Base-by-base conservation (phyloP, 2,888 invertebrate species). In the Nephrotoma appendiculata region DNA sequence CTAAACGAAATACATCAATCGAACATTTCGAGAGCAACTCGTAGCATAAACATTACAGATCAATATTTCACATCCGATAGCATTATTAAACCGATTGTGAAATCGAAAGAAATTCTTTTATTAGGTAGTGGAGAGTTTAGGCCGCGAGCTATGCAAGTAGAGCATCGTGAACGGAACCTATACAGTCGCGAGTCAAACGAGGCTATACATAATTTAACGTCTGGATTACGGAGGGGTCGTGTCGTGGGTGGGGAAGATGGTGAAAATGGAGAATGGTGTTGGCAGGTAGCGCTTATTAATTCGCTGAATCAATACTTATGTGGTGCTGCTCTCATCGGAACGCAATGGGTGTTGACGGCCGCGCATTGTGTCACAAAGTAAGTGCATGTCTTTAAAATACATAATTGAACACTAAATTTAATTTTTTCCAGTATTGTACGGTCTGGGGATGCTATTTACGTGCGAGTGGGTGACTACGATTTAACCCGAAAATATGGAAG, bases 291-390 rank as follows among this genome's bases (percentile, higher is more conserved):
- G 0, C 93, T 98, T 88, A 98, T 98, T 91, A 98, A 98, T 92
- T 96, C 97, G 0, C 93, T 97, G 87, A 98, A 98, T 92, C 98
- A 98, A 92, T 98, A 98, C 92, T 93, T 98, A 83, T 98, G 98
- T 90, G 98, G 98, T 6, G 98, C 97, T 19, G 98, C 98, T 2
- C 94, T 98, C 12, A 97, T 98, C 89, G 98, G 98, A 87, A 97
- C 97, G 0, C 97, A 98, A 91, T 98, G 98, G 98, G 97, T 97
- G 87, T 93, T 98, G 83, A 98, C 98, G 0, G 98, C 98, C 0
- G 98, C 98, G 41, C 98, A 98, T 90, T 98, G 98, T 90, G 97
- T 98, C 85, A 98, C 98, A 88, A 97, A 97, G 97, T 97, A 91
- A 93, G 94, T 93, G 44, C 57, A 83, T 19, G 9, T 12, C 19